These are phyloP conservation scores for Tachyglossus aculeatus DNA, from an alignment of 2,797 vertebrate species.

Conservation along the genomic window DNA sequence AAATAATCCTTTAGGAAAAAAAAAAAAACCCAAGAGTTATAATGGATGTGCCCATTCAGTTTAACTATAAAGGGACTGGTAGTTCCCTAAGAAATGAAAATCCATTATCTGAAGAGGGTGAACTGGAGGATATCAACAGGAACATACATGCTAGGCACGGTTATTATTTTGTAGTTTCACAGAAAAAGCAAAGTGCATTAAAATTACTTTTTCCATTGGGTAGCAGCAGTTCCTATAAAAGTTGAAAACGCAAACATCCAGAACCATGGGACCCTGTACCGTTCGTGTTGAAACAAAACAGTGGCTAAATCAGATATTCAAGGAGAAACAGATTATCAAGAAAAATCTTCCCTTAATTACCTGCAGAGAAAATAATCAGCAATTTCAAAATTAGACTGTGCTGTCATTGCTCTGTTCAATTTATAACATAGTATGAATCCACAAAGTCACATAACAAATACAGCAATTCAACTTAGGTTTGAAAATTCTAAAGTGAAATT, in stretches of 20 bases:
- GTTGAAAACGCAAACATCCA: neutral
- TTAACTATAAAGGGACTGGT: neutral
- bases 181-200: neutral
- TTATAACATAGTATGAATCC: too few relatives aligned
- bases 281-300: too few relatives aligned
- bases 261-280: neutral
- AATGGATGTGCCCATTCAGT: neutral
- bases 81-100: conserved; percentile 1
- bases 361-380: neutral
- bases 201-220: neutral
- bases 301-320: neutral
- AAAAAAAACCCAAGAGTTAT: neutral
- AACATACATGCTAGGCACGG: neutral
- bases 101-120: neutral
- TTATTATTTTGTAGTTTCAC: neutral
- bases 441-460: too few relatives aligned
- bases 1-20: neutral
- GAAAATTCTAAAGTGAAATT: too few relatives aligned
- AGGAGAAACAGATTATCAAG: neutral
- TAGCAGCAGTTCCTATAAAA: conserved; percentile 2
- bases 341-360: neutral
- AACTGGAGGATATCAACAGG: neutral
- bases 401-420: too few relatives aligned
- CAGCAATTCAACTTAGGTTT: too few relatives aligned
- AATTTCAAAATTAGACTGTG: neutral